Percentiles rank a stretch among this genome's conserved stretches.
These are phyloP conservation scores for Scomberomorus guttatus DNA, from an alignment of 2,797 vertebrate species.

Conservation along the genomic window DNA sequence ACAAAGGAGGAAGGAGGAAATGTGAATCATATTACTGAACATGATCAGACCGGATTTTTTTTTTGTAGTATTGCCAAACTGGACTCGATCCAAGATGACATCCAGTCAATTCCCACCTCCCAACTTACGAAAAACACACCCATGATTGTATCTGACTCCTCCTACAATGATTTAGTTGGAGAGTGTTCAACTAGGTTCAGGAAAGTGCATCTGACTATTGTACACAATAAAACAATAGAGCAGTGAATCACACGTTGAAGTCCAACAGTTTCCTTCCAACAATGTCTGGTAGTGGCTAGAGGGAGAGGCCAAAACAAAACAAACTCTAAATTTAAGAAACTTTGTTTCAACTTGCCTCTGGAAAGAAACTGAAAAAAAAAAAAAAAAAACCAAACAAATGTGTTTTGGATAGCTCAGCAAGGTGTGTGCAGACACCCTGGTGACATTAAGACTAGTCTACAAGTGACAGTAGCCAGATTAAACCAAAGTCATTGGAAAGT, in stretches of 20 bases:
- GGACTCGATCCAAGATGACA: conserved; percentile 42
- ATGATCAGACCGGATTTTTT: conserved; percentile 31
- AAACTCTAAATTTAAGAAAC: conserved; percentile 31
- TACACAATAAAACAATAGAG: conserved; percentile 49
- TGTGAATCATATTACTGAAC: background rate
- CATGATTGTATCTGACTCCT: conserved; percentile 28
- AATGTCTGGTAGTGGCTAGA: conserved; percentile 8
- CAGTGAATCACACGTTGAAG: conserved; percentile 30
- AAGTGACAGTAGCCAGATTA: conserved; percentile 42
- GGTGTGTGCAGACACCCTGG: conserved; percentile 30
- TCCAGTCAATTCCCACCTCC: conserved; percentile 48
- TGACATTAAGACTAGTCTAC: conserved; percentile 50
- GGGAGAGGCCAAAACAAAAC: conserved; percentile 31
- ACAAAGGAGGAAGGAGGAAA: background rate
- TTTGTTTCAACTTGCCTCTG: conserved; percentile 38
- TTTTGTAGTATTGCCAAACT: conserved; percentile 39
- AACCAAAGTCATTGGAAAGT: conserved; percentile 27
- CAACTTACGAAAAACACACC: conserved; percentile 21
- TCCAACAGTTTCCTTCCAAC: conserved; percentile 22
- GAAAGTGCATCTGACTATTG: conserved; percentile 13
- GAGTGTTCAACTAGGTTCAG: conserved; percentile 41
- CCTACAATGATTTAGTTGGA: background rate
- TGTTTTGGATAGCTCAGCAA: conserved; percentile 24
- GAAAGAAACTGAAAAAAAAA: conserved; percentile 20
- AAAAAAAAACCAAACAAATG: conserved; percentile 12